A percentile compares a stretch with the other conserved stretches of the same genome.
These are phyloP conservation scores for Drosophila demipolita DNA, from an alignment of 2,888 invertebrate genomes.

Conservation along the genomic window DNA sequence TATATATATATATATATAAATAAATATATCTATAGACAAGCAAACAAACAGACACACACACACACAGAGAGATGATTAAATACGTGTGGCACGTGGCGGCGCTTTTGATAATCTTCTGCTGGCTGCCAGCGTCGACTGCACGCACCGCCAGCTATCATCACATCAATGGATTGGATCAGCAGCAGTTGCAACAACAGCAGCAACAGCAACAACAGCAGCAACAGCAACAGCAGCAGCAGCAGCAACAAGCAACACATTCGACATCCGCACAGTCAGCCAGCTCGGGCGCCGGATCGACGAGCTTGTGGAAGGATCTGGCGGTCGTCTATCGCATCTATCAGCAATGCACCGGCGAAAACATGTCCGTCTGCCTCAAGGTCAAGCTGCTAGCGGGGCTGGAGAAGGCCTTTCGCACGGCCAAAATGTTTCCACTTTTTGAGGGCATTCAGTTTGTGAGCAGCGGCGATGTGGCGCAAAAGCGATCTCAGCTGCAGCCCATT, in stretches of 20 bases:
- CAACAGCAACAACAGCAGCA: slow-evolving; percentile 31
- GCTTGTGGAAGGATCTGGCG: slow-evolving; percentile 87
- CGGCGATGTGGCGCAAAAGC: slow-evolving; percentile 75
- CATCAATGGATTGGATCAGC: slow-evolving; percentile 53
- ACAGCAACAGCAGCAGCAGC: slow-evolving; percentile 22
- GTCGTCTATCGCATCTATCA: slow-evolving; percentile 92
- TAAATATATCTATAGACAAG: background rate
- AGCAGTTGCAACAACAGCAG: slow-evolving; percentile 27
- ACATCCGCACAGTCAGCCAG: slow-evolving; percentile 14
- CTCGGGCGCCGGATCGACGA: slow-evolving; percentile 46
- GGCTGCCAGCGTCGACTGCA: slow-evolving; percentile 63
- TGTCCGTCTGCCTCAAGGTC: slow-evolving; percentile 90
- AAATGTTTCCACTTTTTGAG: slow-evolving; percentile 89
- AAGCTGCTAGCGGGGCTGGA: slow-evolving; percentile 92
- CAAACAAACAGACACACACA: slow-evolving; percentile 28
- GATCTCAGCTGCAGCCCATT: slow-evolving; percentile 47
- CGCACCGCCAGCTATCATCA: slow-evolving; percentile 73
- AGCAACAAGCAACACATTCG: slow-evolving; percentile 21
- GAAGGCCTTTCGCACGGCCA: slow-evolving; percentile 88
- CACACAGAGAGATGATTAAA: slow-evolving; percentile 70
- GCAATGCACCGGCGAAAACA: slow-evolving; percentile 90
- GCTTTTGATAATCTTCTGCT: slow-evolving; percentile 71
- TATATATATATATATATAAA: background rate
- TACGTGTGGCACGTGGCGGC: slow-evolving; percentile 81
- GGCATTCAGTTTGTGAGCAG: slow-evolving; percentile 92